Percentiles rank a stretch among this genome's conserved stretches.
phyloP scores from a whole-genome alignment of 2,888 invertebrate species.

The Euproctis similis region DNA sequence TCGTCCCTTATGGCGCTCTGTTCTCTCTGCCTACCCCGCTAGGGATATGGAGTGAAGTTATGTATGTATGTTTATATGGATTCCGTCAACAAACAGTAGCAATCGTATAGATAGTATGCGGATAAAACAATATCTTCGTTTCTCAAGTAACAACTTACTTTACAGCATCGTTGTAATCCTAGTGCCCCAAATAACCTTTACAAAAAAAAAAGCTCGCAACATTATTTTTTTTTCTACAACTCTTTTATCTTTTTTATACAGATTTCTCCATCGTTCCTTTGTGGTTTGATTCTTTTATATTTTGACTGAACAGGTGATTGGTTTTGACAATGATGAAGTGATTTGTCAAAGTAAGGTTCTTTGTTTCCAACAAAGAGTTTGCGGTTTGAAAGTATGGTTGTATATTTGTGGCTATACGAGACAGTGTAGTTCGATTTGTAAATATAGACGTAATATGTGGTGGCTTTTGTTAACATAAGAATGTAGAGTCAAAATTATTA shows the following conservation, averaged over 20 bases:
- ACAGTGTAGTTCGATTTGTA: no score
- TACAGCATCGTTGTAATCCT: conserved; percentile 23
- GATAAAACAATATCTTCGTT: conserved; percentile 3
- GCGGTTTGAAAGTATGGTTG: conserved; percentile 5
- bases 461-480: no score
- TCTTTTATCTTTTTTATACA: conserved; percentile 15
- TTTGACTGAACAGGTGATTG: conserved; percentile 7
- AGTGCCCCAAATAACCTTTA: conserved; percentile 31
- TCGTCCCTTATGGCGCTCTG: no score
- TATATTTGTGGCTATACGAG: conserved; percentile 1
- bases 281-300: conserved; percentile 14
- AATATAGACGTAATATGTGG: no score
- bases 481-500: no score
- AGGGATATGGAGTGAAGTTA: no score
- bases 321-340: conserved; percentile 2
- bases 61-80: no score
- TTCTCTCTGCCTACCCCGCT: no score
- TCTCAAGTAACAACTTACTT: conserved; percentile 14
- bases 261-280: conserved; percentile 24
- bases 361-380: conserved; percentile 2
- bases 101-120: no score
- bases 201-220: no score
- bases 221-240: conserved; percentile 11
- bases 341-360: conserved; percentile 1
- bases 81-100: no score